Base-by-base conservation (phyloP, 2,797 vertebrate genomes). In the Lutjanus argentimaculatus region DNA sequence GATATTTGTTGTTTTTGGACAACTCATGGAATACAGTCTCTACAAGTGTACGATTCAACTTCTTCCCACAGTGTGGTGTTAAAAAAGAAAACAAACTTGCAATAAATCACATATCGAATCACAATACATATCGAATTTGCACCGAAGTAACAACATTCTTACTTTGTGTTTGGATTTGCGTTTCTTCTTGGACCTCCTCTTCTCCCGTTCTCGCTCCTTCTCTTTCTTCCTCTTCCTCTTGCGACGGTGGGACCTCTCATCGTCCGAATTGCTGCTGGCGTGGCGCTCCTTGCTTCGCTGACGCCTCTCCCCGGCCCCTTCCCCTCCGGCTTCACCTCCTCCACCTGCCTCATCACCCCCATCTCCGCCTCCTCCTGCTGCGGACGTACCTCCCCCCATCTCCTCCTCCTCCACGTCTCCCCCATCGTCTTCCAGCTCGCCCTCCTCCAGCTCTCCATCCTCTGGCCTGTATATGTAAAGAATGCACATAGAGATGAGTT, bases 91-190 rank as follows among this genome's bases (percentile, higher is more conserved):
- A 36, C 30, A 36, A 36, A 36, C 30, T 36, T 3, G 5, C 30
- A 36, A 36, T 36, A 36, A 36, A 36, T 4, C 30, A 36, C 30
- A 36, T 36, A 36, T 36, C 5, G 30, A 36, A 36, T 36, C 30
- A 36, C 30, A 36, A 36, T 36, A 36, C 30, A 36, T 36, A 36
- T 36, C 30, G 0, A 36, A 36, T 6, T 6, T 2, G 30, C 30
- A 36, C 21, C 17, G 7, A 1, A 11, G 7, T 5, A n/a, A 17
- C 1, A 12, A 30, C 7, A 59, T 42, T 76, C 95, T 83, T 90
- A 99, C 98, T 95, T 98, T 99, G 91, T 99, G 97, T 84, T 98
- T 98, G 36, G 98, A 98, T 93, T 97, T 99, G 81, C 97, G 96
- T 83, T 98, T 98, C 84, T 98, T 99, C 93, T 99, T 99, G 0